Evolutionary conservation across 1,140 invertebrate species (phyloP).

Genomic region (Eciton burchellii): DNA sequence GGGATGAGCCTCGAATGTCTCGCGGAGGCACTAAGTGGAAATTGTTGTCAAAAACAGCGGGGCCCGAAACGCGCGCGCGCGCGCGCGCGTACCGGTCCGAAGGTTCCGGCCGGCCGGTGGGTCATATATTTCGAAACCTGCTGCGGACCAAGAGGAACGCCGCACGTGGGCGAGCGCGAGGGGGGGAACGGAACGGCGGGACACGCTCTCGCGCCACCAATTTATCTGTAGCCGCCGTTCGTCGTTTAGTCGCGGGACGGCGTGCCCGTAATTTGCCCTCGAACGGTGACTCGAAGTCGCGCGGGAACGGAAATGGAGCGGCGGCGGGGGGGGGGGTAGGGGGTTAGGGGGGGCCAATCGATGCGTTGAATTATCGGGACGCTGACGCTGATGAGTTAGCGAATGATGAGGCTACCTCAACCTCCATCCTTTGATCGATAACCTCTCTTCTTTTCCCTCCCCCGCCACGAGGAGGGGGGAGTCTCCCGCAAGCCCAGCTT

Average conservation of each 20-base stretch:
- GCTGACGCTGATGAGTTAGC: background rate
- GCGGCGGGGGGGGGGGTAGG: no score
- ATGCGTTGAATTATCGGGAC: background rate
- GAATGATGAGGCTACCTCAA: background rate
- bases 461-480: background rate
- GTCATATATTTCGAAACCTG: constrained; percentile 71
- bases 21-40: constrained; percentile 84
- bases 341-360: no score
- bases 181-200: constrained; percentile 25
- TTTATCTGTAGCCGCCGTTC: constrained; percentile 42
- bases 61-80: constrained; percentile 43
- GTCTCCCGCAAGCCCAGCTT: constrained; percentile 50
- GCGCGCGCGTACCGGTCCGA: constrained; percentile 65
- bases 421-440: background rate
- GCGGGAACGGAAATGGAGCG: background rate
- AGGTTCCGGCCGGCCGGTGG: constrained; percentile 60
- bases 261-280: constrained; percentile 19
- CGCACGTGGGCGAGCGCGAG: constrained; percentile 73
- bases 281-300: background rate
- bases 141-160: constrained; percentile 43
- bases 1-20: constrained; percentile 76
- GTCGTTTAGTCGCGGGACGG: constrained; percentile 25
- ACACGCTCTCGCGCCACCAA: constrained; percentile 53
- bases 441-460: background rate
- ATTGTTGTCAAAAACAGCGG: constrained; percentile 84